Evolutionary conservation across 2,797 vertebrate genomes (phyloP).

Genomic region (Tamandua tetradactyla): DNA sequence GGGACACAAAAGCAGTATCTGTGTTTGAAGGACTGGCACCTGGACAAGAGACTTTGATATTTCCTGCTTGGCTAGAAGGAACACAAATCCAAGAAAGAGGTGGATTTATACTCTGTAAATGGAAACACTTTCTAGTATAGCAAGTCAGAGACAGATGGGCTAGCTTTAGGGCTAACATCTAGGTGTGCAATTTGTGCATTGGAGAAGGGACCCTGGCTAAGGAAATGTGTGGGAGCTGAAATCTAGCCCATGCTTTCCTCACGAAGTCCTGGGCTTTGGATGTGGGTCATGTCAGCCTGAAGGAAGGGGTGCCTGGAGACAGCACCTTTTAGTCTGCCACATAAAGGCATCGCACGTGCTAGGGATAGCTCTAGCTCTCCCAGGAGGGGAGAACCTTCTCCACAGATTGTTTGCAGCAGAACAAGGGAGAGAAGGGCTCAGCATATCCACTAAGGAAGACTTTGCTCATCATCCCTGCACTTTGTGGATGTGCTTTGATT

Average conservation of each 20-base stretch:
- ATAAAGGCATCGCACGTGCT: not conserved
- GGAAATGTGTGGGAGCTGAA: slow-evolving; percentile 4
- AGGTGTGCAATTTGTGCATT: not conserved
- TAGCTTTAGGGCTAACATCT: not conserved
- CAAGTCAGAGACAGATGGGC: not conserved
- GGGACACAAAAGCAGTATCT: not conserved
- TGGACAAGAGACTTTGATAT: slow-evolving; percentile 13
- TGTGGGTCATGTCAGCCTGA: not conserved
- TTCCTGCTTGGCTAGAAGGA: not conserved
- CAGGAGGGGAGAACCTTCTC: not conserved
- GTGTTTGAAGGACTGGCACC: slow-evolving; percentile 18
- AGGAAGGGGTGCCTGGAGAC: not conserved
- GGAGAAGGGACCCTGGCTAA: not conserved
- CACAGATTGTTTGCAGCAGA: not conserved
- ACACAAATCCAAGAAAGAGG: not conserved
- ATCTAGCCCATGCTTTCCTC: not conserved
- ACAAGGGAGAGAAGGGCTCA: not conserved
- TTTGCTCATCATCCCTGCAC: not conserved
- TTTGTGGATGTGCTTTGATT: not conserved
- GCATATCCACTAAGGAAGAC: not conserved
- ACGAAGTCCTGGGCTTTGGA: not conserved
- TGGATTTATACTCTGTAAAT: not conserved
- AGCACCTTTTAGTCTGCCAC: not conserved
- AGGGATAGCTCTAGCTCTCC: not conserved
- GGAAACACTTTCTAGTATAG: slow-evolving; percentile 20